Conservation (phyloP, 2,888 invertebrate species). For the Capitulum mitella region DNA sequence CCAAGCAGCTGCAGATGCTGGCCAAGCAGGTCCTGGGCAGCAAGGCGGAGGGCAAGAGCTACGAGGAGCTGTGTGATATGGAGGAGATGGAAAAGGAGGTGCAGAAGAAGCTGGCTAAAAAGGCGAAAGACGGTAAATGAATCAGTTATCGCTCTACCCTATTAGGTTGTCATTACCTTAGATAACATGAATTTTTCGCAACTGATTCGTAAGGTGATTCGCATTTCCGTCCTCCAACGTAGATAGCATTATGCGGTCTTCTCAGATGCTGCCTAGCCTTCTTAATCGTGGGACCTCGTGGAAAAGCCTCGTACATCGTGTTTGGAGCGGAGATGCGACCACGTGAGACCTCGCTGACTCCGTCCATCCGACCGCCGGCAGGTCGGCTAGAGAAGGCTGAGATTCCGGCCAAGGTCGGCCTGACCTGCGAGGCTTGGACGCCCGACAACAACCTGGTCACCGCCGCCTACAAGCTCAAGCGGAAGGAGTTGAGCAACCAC, state of each 20-base stretch:
- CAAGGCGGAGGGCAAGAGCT: constrained; percentile 57
- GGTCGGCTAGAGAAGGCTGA: constrained; percentile 86
- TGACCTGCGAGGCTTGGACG: constrained; percentile 83
- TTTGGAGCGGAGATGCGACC: too few relatives aligned
- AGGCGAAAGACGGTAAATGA: constrained; percentile 77
- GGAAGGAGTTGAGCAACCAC: constrained; percentile 89
- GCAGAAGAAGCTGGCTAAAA: constrained; percentile 69
- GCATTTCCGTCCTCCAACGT: too few relatives aligned
- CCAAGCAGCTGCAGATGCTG: constrained; percentile 42
- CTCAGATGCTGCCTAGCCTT: too few relatives aligned
- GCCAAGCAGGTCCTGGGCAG: constrained; percentile 50
- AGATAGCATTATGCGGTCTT: too few relatives aligned
- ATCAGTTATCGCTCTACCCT: too few relatives aligned
- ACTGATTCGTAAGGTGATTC: too few relatives aligned
- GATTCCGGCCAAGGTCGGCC: constrained; percentile 78
- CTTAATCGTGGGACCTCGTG: too few relatives aligned
- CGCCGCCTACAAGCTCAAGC: constrained; percentile 94
- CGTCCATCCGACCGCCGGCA: constrained; percentile 43
- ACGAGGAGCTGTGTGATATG: constrained; percentile 66
- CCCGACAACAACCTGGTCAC: constrained; percentile 96
- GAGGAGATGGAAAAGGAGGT: constrained; percentile 70
- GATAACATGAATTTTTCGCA: too few relatives aligned
- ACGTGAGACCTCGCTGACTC: too few relatives aligned
- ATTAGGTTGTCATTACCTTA: too few relatives aligned
- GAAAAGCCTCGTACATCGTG: too few relatives aligned